Base-by-base conservation (phyloP, 2,888 invertebrate species). In the Drosophila gaucha region DNA sequence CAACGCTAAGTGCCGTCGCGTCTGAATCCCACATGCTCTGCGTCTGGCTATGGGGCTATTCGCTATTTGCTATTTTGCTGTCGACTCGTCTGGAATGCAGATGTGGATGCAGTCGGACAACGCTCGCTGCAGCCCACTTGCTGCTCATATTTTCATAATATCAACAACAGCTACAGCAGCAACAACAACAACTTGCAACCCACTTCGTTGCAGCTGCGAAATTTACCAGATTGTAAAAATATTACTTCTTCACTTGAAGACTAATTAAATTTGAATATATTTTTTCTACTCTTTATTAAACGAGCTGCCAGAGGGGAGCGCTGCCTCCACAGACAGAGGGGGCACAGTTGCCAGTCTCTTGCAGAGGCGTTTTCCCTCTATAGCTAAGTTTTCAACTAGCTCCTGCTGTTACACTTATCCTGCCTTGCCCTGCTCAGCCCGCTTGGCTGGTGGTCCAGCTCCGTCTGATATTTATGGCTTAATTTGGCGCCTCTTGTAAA, bases 221-320 rank as follows among this genome's bases (percentile, higher is more conserved):
- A 75, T 75, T 78, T 71, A 74, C 67, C 80, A 84, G 77, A 79
- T 83, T 80, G 77, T 78, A 75, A 75, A 85, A 88, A 88, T 86
- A 88, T 89, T 88, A 87, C 84, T 78, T 80, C 85, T 88, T 86
- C 82, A 84, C 83, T 86, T 80, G 84, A 87, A 82, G 89, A 87
- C 90, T 90, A 90, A 90, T 90, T 90, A 90, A 90, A 89, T 89
- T 90, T 89, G 88, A 89, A 87, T 51, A 39, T 84, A 16, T 58
- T 16, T 35, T 24, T 38, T 55, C 12, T 26, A 9, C 31, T 59
- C 36, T 77, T 75, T 80, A 83, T 75, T 74, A 78, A 77, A 78
- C 78, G 70, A 78, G 75, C 54, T 50, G 8, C 4, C 6, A 5
- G 47, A 47, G 55, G 58, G 64, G 64, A 59, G 30, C 31, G 36